Percentiles rank a stretch among this genome's conserved stretches.
Evolutionary conservation across 35 echinoderm and acorn worm genomes (phyloP).

Genomic region (Ophioderma brevispina): DNA sequence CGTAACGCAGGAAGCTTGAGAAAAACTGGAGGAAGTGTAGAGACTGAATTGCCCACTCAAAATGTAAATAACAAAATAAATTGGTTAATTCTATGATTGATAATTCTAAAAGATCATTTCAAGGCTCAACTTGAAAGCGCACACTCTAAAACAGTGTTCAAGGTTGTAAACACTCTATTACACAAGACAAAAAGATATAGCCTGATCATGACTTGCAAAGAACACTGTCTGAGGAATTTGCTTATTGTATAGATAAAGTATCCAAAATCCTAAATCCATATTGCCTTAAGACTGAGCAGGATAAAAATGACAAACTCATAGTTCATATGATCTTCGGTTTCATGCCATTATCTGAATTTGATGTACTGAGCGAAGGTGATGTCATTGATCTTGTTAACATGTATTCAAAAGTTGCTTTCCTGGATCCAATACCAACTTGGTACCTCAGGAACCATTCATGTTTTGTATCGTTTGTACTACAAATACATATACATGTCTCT

Average conservation of each 20-base stretch:
- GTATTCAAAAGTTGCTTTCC: not conserved
- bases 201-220: not conserved
- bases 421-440: not conserved
- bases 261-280: not conserved
- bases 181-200: not conserved
- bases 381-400: not conserved
- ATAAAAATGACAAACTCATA: not conserved
- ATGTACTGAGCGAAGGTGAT: not conserved
- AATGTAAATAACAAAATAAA: slow-evolving; percentile 14
- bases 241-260: not conserved
- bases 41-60: not conserved
- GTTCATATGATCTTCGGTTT: not conserved
- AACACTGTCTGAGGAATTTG: not conserved
- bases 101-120: not conserved
- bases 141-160: not conserved
- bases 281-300: not conserved
- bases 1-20: not conserved
- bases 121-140: not conserved
- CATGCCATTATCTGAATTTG: not conserved
- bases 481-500: not conserved
- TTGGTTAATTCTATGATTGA: not conserved
- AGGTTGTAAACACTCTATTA: not conserved
- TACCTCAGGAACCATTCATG: not conserved
- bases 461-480: not conserved
- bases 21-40: slow-evolving; percentile 3